Base-by-base conservation (phyloP, 2,113 vertebrate genomes). In the Chitala chitala region DNA sequence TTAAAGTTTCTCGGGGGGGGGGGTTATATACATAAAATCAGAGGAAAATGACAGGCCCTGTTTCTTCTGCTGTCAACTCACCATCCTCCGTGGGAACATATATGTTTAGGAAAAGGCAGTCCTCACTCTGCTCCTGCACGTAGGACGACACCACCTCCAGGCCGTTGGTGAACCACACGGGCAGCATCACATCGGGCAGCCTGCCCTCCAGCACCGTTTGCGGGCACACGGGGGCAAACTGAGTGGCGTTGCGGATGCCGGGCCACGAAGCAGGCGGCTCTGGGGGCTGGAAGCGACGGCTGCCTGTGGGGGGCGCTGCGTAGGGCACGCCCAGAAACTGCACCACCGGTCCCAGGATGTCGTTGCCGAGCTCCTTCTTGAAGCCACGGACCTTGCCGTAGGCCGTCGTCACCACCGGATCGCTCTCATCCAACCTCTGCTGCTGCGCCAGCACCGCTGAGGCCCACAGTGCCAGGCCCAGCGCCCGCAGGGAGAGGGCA, bases 71-170 rank as follows among this genome's bases (percentile, higher is more conserved):
- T 88, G 86, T 22, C 82, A 87, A 99, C 98, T 99, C 94, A 99
- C 98, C 98, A 94, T 99, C 96, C 93, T 99, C 98, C 0, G 98
- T 99, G 76, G 96, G 98, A 72, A 99, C 95, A 58, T 99, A 99
- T 86, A 99, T 98, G 88, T 99, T 99, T 82, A 99, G 86, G 85
- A 94, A 99, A 54, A 99, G 92, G 87, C 98, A 99, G 84, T 99
- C 98, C 89, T 99, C 98, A 36, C 94, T 99, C 92, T 99, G 98
- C 77, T 99, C 98, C 90, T 98, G 98, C 24, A 99, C 94, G 4
- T 95, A 99, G 1, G 94, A 90, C 20, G 98, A 95, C 84, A 98
- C 94, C 84, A 98, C 90, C 81, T 99, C 98, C 82, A 99, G 89
- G 90, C 96, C 95, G 87, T 96, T 98, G 82, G 95, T 98, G 89